phyloP scores from a whole-genome alignment of 2,888 invertebrate species.

The Lithosia quadra region DNA sequence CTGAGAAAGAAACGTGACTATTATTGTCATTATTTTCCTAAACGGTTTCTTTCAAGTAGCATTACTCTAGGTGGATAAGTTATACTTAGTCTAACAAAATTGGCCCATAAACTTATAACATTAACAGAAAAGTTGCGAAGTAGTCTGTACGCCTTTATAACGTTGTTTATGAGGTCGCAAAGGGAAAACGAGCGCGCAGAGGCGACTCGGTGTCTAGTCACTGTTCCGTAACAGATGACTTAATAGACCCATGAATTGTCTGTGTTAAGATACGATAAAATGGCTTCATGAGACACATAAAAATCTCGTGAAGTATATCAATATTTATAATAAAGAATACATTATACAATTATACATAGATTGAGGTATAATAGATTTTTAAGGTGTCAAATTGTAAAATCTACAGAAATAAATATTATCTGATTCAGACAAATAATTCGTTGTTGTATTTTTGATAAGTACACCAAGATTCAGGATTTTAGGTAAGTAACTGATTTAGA shows the following conservation, averaged over 20 bases:
- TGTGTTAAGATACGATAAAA: neutral
- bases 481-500: no score
- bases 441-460: no score
- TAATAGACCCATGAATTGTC: constrained; percentile 35
- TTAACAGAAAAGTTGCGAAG: constrained; percentile 12
- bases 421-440: no score
- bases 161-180: constrained; percentile 57
- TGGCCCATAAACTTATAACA: no score
- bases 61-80: no score
- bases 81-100: no score
- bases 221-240: constrained; percentile 54
- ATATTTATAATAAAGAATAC: neutral
- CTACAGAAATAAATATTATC: neutral
- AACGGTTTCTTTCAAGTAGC: no score
- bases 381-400: neutral
- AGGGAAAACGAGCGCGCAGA: constrained; percentile 39
- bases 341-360: no score
- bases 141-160: constrained; percentile 48
- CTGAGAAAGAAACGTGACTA: neutral
- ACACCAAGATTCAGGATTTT: no score
- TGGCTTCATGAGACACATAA: neutral
- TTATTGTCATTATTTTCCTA: no score
- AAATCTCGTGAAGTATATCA: neutral
- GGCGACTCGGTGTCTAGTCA: constrained; percentile 65
- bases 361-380: no score